Conservation (phyloP, 2,113 vertebrate species). For the Hassar affinis region DNA sequence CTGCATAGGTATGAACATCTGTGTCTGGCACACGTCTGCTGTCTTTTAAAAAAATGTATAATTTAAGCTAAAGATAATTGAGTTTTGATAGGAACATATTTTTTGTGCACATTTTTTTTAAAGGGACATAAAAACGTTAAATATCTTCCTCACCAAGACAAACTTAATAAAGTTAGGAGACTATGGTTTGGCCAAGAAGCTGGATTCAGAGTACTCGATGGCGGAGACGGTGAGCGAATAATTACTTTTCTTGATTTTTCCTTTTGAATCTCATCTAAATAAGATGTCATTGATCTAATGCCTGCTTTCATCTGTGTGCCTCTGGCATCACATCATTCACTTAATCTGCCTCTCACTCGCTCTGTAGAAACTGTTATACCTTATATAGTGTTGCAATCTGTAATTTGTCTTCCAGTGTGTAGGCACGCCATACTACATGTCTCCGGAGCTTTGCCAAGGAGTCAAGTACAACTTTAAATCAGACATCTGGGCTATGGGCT, state of each 20-base stretch:
- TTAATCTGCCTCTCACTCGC: neutral
- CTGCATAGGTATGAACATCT: slow-evolving; percentile 83
- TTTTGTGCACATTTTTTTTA: slow-evolving; percentile 21
- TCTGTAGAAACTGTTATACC: neutral
- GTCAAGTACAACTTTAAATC: slow-evolving; percentile 98
- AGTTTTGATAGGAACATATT: neutral
- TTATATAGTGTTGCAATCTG: neutral
- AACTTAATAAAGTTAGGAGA: slow-evolving; percentile 97
- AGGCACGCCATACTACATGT: slow-evolving; percentile 98
- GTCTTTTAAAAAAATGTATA: neutral
- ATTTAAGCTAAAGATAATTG: neutral
- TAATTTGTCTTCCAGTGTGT: slow-evolving; percentile 78
- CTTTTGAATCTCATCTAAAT: neutral
- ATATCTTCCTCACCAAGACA: slow-evolving; percentile 98
- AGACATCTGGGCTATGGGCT: slow-evolving; percentile 98
- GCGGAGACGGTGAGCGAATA: slow-evolving; percentile 88
- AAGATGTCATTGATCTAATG: neutral
- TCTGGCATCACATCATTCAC: neutral
- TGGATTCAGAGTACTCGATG: slow-evolving; percentile 94
- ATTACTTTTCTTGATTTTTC: neutral
- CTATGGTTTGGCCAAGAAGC: slow-evolving; percentile 94
- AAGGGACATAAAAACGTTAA: slow-evolving; percentile 98
- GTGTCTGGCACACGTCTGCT: neutral
- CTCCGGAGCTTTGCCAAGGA: slow-evolving; percentile 95
- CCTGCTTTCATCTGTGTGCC: neutral